Conservation (phyloP, 2,888 invertebrate species). For the Nomada hirtipes region DNA sequence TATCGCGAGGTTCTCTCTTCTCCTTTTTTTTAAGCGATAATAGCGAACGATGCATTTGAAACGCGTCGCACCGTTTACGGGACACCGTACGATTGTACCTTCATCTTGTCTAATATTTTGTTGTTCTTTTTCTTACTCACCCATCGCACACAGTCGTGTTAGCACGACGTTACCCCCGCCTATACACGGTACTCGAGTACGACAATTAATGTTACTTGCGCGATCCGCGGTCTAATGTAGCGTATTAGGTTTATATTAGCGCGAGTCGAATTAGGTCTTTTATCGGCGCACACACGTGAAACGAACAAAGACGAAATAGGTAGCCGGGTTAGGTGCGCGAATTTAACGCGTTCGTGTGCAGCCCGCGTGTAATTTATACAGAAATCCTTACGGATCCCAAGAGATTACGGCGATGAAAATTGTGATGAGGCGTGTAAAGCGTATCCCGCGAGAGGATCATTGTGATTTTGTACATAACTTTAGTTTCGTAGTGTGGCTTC, state of each 20-base stretch:
- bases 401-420: constrained; percentile 41
- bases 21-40: constrained; percentile 14
- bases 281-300: constrained; percentile 27
- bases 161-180: constrained; percentile 28
- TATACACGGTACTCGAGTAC: constrained; percentile 44
- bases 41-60: constrained; percentile 6
- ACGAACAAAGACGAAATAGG: constrained; percentile 44
- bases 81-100: neutral
- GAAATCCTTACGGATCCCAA: constrained; percentile 43
- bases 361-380: constrained; percentile 57
- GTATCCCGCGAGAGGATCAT: constrained; percentile 39
- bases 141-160: constrained; percentile 30
- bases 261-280: constrained; percentile 39
- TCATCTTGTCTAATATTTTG: neutral
- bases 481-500: constrained; percentile 61
- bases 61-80: constrained; percentile 1
- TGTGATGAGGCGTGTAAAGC: neutral
- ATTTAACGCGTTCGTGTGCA: constrained; percentile 37
- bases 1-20: neutral
- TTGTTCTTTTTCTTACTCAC: constrained; percentile 26
- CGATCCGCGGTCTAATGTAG: constrained; percentile 46
- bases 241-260: constrained; percentile 34
- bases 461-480: constrained; percentile 72
- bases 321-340: constrained; percentile 32
- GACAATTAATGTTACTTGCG: constrained; percentile 39